These are phyloP conservation scores for Protosalanx chinensis DNA, from an alignment of 2,797 vertebrate species.

Conservation along the genomic window DNA sequence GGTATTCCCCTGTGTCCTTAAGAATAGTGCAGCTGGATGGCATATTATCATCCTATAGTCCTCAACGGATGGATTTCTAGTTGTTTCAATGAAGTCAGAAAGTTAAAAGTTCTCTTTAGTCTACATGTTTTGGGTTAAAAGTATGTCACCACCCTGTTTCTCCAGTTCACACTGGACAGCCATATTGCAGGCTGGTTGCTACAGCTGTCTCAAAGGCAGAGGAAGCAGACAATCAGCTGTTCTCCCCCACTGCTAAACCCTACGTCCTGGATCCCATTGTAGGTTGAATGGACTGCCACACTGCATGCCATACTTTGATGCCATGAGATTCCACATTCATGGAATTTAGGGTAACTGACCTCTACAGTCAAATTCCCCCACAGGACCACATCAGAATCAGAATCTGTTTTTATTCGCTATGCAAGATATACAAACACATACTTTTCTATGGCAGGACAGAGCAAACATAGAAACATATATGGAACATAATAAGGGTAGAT, in stretches of 20 bases:
- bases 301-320: conserved; percentile 57
- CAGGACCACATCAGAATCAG: too few species aligned
- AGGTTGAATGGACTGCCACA: conserved; percentile 31
- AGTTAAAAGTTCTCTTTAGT: background rate
- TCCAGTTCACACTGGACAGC: conserved; percentile 34
- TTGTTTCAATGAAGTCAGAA: background rate
- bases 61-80: background rate
- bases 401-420: too few species aligned
- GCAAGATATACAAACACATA: too few species aligned
- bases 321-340: conserved; percentile 48
- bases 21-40: background rate
- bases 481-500: too few species aligned
- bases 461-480: too few species aligned
- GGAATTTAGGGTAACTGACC: conserved; percentile 19
- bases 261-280: conserved; percentile 35
- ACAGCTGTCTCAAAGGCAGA: conserved; percentile 55
- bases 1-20: conserved; percentile 10
- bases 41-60: background rate
- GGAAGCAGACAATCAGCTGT: conserved; percentile 61
- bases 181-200: conserved; percentile 28
- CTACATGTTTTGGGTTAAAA: background rate
- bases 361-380: background rate
- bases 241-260: conserved; percentile 30
- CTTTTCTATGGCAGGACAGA: too few species aligned
- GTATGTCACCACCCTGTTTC: conserved; percentile 23